Conservation (phyloP, 2,113 vertebrate species). For the Varanus salvator region DNA sequence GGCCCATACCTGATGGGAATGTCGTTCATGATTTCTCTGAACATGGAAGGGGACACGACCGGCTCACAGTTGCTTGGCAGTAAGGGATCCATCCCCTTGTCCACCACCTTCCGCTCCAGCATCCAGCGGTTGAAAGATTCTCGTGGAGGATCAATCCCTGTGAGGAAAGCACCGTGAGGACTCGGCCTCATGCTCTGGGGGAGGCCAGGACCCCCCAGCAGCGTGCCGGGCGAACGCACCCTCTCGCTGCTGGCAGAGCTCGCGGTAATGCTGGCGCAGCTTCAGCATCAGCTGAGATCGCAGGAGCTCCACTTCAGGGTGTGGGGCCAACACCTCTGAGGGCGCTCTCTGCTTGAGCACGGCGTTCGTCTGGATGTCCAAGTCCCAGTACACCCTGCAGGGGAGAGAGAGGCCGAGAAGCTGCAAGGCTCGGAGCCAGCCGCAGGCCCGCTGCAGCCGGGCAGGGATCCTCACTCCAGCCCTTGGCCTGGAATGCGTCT, state of each 20-base stretch:
- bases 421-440: neutral
- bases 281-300: slow-evolving; percentile 94
- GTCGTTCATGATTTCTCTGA: slow-evolving; percentile 99
- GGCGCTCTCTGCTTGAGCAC: slow-evolving; percentile 89
- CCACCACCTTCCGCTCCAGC: slow-evolving; percentile 94
- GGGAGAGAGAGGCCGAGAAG: neutral
- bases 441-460: neutral
- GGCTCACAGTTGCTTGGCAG: slow-evolving; percentile 95
- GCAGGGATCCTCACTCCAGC: no score
- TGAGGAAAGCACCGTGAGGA: neutral
- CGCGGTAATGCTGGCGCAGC: slow-evolving; percentile 94
- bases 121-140: slow-evolving; percentile 99
- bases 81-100: slow-evolving; percentile 93
- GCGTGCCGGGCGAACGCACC: slow-evolving; percentile 66
- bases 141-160: slow-evolving; percentile 95
- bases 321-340: slow-evolving; percentile 83
- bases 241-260: slow-evolving; percentile 94
- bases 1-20: slow-evolving; percentile 92
- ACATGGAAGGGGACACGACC: slow-evolving; percentile 95
- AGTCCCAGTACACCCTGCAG: slow-evolving; percentile 92
- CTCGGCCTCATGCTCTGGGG: neutral
- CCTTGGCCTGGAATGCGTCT: neutral
- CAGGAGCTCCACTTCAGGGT: slow-evolving; percentile 94
- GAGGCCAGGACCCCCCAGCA: fast-evolving
- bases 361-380: slow-evolving; percentile 94